Evolutionary conservation across 2,888 invertebrate genomes (phyloP).

Genomic region (Lucinisca nassula): DNA sequence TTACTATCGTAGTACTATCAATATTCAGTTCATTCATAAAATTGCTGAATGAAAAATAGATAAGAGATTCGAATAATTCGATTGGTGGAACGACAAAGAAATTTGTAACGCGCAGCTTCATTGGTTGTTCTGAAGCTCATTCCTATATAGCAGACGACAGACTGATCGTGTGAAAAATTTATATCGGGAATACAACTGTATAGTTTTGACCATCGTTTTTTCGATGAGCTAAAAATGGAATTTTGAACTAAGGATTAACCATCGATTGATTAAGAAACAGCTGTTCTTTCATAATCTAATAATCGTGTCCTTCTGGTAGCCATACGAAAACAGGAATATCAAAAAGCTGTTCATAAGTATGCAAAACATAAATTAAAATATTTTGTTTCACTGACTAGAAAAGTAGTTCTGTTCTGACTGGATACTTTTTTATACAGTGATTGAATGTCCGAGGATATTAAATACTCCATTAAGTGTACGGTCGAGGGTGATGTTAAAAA

Average conservation of each 20-base stretch:
- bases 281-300: too few relatives aligned
- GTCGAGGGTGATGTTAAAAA: slow-evolving; percentile 19
- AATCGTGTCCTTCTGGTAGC: too few relatives aligned
- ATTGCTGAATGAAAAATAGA: neutral
- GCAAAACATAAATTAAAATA: too few relatives aligned
- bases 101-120: neutral
- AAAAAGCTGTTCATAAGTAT: too few relatives aligned
- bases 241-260: neutral
- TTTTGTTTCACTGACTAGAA: too few relatives aligned
- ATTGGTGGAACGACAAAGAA: neutral
- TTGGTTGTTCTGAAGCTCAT: neutral
- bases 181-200: neutral
- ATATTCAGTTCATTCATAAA: slow-evolving; percentile 8
- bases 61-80: neutral
- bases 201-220: neutral
- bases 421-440: neutral
- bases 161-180: neutral
- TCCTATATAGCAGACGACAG: neutral
- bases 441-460: slow-evolving; percentile 48
- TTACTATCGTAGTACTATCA: slow-evolving; percentile 4
- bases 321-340: too few relatives aligned
- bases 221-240: neutral
- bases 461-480: slow-evolving; percentile 50
- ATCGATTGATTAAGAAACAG: neutral
- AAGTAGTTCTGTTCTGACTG: too few relatives aligned